Conservation (phyloP, 2,888 invertebrate species). For the Branchellion lobata region DNA sequence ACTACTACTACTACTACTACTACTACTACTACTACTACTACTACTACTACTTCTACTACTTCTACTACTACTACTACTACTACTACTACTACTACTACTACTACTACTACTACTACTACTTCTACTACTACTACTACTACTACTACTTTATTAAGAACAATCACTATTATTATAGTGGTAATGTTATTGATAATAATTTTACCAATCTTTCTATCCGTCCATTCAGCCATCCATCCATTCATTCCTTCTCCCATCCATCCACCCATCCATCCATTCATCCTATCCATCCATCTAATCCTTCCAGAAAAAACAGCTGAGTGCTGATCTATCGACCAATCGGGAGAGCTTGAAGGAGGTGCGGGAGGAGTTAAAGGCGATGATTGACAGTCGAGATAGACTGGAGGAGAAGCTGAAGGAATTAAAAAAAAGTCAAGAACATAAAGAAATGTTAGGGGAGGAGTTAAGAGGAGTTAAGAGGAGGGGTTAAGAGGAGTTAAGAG, state of each 20-base stretch:
- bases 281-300: background rate
- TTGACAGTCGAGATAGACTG: background rate
- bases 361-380: background rate
- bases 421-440: background rate
- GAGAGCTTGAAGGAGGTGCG: background rate
- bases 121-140: slow-evolving; percentile 46
- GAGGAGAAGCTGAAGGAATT: background rate
- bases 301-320: background rate
- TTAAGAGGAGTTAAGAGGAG: too few species aligned
- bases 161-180: too few species aligned
- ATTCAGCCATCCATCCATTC: background rate
- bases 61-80: slow-evolving; percentile 43
- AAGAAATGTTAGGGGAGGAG: background rate
- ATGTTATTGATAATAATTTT: slow-evolving; percentile 43
- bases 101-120: slow-evolving; percentile 45
- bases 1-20: slow-evolving; percentile 47
- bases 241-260: background rate
- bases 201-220: slow-evolving; percentile 11
- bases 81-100: slow-evolving; percentile 35
- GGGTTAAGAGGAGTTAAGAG: too few species aligned
- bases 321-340: background rate
- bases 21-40: slow-evolving; percentile 35
- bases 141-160: slow-evolving; percentile 7
- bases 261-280: slow-evolving; percentile 16
- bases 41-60: slow-evolving; percentile 45